A percentile compares a stretch with the other conserved stretches of the same genome.
These are phyloP conservation scores for Anastrepha ludens DNA, from an alignment of 1,140 invertebrate species.

Conservation along the genomic window DNA sequence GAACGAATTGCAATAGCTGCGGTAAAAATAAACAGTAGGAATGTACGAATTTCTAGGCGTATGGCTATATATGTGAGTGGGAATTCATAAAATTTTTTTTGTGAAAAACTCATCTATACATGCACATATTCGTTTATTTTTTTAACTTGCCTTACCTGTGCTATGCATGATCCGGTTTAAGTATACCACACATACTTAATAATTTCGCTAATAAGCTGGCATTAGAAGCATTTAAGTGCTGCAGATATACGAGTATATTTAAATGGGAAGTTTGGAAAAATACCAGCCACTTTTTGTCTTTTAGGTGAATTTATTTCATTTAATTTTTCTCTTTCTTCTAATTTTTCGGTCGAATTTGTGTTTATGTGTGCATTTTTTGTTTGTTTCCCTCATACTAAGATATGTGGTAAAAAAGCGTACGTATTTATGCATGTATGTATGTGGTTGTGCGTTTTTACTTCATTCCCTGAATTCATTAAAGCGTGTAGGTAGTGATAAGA, in stretches of 20 bases:
- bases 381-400: too few species aligned
- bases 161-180: too few species aligned
- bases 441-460: slow-evolving; percentile 12
- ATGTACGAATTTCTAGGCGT: neutral
- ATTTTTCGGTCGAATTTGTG: neutral
- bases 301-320: neutral
- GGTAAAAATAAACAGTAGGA: neutral
- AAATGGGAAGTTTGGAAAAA: neutral
- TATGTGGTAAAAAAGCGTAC: neutral
- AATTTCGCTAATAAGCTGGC: slow-evolving; percentile 26
- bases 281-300: neutral
- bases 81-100: too few species aligned
- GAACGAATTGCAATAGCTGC: neutral
- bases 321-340: neutral
- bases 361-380: neutral
- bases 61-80: too few species aligned
- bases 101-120: too few species aligned
- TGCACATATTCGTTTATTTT: too few species aligned
- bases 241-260: neutral
- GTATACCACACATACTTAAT: neutral
- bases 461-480: slow-evolving; percentile 43
- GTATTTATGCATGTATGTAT: too few species aligned
- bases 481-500: slow-evolving; percentile 41
- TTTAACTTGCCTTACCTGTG: too few species aligned
- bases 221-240: neutral